Evolutionary conservation across 2,113 vertebrate species (phyloP), one percentile per base, ranked within the genome.

Genomic region (Gila orcuttii): DNA sequence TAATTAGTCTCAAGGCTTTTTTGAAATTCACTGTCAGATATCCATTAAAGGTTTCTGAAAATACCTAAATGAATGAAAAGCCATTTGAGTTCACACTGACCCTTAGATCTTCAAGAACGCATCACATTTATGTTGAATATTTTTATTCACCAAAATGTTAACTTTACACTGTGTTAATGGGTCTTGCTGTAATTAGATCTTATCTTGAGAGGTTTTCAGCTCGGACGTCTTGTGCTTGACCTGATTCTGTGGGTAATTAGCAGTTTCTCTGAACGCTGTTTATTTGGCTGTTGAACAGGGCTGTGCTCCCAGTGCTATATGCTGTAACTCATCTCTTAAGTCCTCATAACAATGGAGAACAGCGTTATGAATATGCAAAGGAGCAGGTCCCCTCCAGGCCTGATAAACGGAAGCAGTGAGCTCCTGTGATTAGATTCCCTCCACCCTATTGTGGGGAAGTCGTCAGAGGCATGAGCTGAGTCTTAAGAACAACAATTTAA

Each of bases 341-440:
- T 89, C 31, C 39, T 73, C 28, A 15, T 28, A 87, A 81, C 68
- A 82, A 84, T 86, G 79, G 39, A 82, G 69, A 77, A 71, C 75
- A 31, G 45, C 68, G 86, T 79, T 80, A 85, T 91, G 79, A 85
- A 81, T 84, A 87, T 88, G 87, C 79, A 89, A 82, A 82, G 10
- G 68, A 85, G 69, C 23, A 78, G 42, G 82, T 68, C 73, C 75
- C 79, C 87, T 83, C 19, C 50, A 80, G 87, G 82, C 19, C 39
- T 86, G 62, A 86, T 89, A 74, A 89, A 90, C 88, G 82, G 66
- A 83, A 82, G 79, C 66, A 45, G 81, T 82, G 79, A 68, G 85
- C 86, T 81, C 78, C 64, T 36, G 45, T 42, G 91, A 84, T 90
- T 90, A 90, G 86, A 89, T 89, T 86, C 88, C 57, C 87, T 80